Conservation (phyloP, 2,797 vertebrate species). For the Rousettus madagascariensis region DNA sequence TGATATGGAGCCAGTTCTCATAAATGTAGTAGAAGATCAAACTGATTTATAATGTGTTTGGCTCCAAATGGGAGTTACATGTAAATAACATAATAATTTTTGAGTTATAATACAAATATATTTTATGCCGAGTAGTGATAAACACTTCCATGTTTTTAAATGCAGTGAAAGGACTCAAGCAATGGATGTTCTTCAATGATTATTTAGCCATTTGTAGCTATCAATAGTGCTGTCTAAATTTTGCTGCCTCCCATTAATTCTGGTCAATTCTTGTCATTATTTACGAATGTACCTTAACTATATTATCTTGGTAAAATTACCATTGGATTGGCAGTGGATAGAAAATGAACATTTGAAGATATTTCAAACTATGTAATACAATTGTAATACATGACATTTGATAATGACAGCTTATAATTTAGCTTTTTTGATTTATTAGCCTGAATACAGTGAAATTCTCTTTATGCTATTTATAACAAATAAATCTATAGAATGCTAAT, state of each 20-base stretch:
- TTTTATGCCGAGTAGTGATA: not conserved
- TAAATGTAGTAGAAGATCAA: not conserved
- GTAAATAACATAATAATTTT: not conserved
- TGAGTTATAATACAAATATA: not conserved
- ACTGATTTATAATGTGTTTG: not conserved
- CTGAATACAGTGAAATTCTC: not conserved
- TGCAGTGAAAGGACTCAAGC: not conserved
- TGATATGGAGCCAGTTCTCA: not conserved
- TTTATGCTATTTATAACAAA: not conserved
- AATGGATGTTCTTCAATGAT: not conserved
- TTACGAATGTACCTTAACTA: not conserved
- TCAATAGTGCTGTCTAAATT: not conserved
- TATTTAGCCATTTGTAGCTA: not conserved
- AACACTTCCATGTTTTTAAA: not conserved
- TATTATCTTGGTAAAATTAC: not conserved
- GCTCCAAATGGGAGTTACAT: not conserved
- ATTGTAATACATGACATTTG: slow-evolving; percentile 4
- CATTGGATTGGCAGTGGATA: not conserved
- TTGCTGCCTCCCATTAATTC: not conserved
- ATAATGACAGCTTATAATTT: slow-evolving; percentile 47
- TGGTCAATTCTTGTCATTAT: not conserved
- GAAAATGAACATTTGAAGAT: slow-evolving; percentile 50
- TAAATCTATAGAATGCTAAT: slow-evolving; percentile 39
- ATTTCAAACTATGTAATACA: slow-evolving; percentile 16
- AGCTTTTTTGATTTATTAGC: slow-evolving; percentile 13